Evolutionary conservation across 2,797 vertebrate species (phyloP).

Genomic region (Pipistrellus kuhlii): DNA sequence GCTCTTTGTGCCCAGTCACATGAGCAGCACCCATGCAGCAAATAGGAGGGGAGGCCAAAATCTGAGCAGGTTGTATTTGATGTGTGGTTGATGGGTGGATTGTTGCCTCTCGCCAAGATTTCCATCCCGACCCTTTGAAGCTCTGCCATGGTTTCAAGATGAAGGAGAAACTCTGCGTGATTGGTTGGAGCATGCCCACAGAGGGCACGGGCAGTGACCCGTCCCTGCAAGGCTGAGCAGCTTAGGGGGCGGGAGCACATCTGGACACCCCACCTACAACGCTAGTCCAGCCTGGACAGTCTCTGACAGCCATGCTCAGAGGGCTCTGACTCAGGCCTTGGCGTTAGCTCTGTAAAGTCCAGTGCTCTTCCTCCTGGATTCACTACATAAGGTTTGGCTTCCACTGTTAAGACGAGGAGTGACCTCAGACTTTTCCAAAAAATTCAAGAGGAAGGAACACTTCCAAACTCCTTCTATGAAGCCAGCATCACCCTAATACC

Average conservation of each 20-base stretch:
- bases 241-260: not conserved
- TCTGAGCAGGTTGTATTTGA: not conserved
- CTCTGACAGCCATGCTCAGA: not conserved
- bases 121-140: slow-evolving; percentile 22
- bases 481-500: too few relatives aligned
- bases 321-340: not conserved
- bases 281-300: not conserved
- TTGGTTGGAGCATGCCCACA: not conserved
- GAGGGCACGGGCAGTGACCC: not conserved
- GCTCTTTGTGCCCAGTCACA: not conserved
- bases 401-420: not conserved
- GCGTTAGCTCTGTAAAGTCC: not conserved
- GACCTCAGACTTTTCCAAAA: too few relatives aligned
- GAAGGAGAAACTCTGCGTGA: not conserved
- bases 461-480: too few relatives aligned
- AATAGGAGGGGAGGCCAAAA: not conserved
- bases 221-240: not conserved
- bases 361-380: not conserved
- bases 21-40: not conserved
- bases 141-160: slow-evolving; percentile 67
- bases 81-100: not conserved
- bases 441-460: too few relatives aligned
- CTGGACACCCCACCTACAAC: not conserved
- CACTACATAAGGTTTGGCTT: not conserved
- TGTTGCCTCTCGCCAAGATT: slow-evolving; percentile 56